Evolutionary conservation across 2,888 invertebrate genomes (phyloP).

Genomic region (Pandemis cinnamomeana): DNA sequence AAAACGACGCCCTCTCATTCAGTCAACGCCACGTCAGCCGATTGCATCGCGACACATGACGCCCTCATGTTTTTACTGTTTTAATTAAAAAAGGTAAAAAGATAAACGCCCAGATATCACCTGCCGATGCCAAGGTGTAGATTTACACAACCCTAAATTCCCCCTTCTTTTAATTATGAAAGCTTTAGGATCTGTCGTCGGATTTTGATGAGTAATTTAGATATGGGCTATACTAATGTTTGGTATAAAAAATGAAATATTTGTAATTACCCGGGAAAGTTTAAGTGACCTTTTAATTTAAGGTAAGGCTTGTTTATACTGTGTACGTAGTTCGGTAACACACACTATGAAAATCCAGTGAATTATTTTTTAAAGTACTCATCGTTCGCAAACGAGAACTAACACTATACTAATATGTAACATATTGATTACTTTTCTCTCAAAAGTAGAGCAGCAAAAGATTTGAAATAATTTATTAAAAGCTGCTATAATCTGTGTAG

Average conservation of each 20-base stretch:
- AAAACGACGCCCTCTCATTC: slow-evolving; percentile 24
- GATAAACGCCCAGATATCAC: slow-evolving; percentile 67
- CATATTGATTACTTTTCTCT: too few species aligned
- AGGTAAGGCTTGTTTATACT: not conserved
- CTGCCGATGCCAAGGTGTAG: slow-evolving; percentile 80
- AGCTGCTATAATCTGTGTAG: too few species aligned
- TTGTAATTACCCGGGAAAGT: not conserved
- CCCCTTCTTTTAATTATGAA: slow-evolving; percentile 59
- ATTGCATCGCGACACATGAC: slow-evolving; percentile 76
- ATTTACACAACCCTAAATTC: slow-evolving; percentile 75
- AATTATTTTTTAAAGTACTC: too few species aligned
- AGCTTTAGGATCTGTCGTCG: slow-evolving; percentile 42
- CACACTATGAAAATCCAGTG: too few species aligned
- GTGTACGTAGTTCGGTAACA: not conserved
- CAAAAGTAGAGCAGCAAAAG: too few species aligned
- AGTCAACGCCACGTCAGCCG: slow-evolving; percentile 47
- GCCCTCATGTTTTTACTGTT: slow-evolving; percentile 60
- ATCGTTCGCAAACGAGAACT: too few species aligned
- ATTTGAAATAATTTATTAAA: too few species aligned
- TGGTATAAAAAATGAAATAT: slow-evolving; percentile 9
- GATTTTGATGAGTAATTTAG: slow-evolving; percentile 40
- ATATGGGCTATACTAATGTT: slow-evolving; percentile 21
- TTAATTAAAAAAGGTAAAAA: slow-evolving; percentile 70
- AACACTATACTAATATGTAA: too few species aligned
- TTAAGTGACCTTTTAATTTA: not conserved